Percentiles rank a stretch among this genome's conserved stretches.
These are phyloP conservation scores for Lampris incognitus DNA, from an alignment of 2,113 vertebrate species.

Conservation along the genomic window DNA sequence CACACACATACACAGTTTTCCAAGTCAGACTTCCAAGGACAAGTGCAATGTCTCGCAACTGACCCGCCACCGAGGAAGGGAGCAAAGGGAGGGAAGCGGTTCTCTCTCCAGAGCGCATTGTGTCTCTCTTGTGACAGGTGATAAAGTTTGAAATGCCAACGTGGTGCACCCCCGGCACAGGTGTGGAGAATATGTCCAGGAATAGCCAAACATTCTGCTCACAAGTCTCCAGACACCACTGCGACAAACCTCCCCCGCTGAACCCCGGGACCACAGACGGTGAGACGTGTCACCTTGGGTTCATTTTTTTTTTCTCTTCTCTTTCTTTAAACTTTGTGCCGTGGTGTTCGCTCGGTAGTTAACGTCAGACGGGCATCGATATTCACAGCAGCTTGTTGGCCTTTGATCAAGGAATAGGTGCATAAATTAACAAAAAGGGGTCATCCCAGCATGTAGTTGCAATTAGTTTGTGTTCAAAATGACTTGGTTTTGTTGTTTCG, in stretches of 20 bases:
- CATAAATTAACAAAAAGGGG: too few relatives aligned
- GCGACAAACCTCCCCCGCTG: slow-evolving; percentile 40
- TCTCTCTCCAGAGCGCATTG: slow-evolving; percentile 46
- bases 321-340: slow-evolving; percentile 15
- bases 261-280: slow-evolving; percentile 25
- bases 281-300: slow-evolving; percentile 58
- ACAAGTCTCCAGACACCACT: slow-evolving; percentile 52
- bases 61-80: neutral
- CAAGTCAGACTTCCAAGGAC: slow-evolving; percentile 54
- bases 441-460: too few relatives aligned
- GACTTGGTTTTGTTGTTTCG: too few relatives aligned
- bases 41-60: slow-evolving; percentile 27
- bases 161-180: slow-evolving; percentile 48
- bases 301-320: neutral
- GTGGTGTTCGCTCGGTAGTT: slow-evolving; percentile 3
- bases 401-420: neutral
- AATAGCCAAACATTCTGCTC: slow-evolving; percentile 65
- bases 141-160: slow-evolving; percentile 73
- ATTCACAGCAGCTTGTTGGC: neutral
- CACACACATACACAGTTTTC: slow-evolving; percentile 7
- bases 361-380: neutral
- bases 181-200: slow-evolving; percentile 68
- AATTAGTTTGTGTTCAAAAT: too few relatives aligned
- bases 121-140: slow-evolving; percentile 72
- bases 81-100: neutral